Percentiles rank a stretch among this genome's conserved stretches.
Evolutionary conservation across 2,113 vertebrate species (phyloP).

Genomic region (Xenopus borealis): DNA sequence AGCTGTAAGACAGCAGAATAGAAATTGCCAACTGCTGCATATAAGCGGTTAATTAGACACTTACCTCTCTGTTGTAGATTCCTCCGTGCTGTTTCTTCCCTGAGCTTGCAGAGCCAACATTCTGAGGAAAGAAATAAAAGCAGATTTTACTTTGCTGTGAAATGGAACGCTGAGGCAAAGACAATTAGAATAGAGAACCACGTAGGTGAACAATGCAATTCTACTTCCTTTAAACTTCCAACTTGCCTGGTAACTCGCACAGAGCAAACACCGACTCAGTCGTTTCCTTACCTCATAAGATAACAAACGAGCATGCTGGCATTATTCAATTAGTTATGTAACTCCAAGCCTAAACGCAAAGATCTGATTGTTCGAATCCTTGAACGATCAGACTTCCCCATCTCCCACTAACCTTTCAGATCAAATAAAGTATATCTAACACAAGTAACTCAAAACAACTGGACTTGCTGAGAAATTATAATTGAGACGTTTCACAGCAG

Average conservation of each 20-base stretch:
- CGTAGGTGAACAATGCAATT: not conserved
- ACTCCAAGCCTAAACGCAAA: too few species aligned
- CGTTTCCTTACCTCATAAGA: too few species aligned
- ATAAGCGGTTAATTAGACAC: conserved; percentile 38
- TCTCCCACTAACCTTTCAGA: too few species aligned
- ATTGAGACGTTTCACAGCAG: too few species aligned
- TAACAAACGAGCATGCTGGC: too few species aligned
- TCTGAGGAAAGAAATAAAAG: conserved; percentile 59
- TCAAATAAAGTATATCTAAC: too few species aligned
- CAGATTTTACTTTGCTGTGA: conserved; percentile 34
- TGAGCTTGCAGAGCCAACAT: conserved; percentile 73
- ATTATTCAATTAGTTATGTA: too few species aligned
- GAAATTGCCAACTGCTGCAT: not conserved
- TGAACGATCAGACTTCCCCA: too few species aligned
- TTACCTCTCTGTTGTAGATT: conserved; percentile 66
- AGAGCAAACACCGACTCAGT: not conserved
- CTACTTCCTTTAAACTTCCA: conserved; percentile 10
- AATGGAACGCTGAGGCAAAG: conserved; percentile 1
- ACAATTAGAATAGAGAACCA: not conserved
- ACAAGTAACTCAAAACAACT: too few species aligned
- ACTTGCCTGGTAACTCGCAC: not conserved
- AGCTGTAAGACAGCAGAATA: not conserved
- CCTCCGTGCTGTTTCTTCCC: conserved; percentile 71
- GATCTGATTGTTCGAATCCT: too few species aligned
- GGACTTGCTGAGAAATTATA: too few species aligned